Conservation (phyloP, 1,140 invertebrate species). For the Cyrtorhinus lividipennis region DNA sequence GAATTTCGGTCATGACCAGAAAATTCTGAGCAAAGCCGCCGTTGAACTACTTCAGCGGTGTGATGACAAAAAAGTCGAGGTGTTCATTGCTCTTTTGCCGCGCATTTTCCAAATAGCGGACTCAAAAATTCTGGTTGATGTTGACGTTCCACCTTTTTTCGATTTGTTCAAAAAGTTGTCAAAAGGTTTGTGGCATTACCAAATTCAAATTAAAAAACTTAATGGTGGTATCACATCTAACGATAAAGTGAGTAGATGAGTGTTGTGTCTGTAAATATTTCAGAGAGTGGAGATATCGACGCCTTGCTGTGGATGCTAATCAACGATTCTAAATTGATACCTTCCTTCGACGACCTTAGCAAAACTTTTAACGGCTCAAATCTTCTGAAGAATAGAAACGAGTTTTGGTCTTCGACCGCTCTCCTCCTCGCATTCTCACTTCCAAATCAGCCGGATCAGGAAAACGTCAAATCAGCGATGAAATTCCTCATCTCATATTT, state of each 20-base stretch:
- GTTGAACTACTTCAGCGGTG: not conserved
- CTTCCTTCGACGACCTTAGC: not conserved
- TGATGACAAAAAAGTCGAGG: not conserved
- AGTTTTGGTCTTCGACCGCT: constrained; percentile 8
- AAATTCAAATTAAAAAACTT: too few relatives aligned
- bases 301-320: not conserved
- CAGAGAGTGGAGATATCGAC: too few relatives aligned
- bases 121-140: not conserved
- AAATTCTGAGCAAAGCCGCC: not conserved
- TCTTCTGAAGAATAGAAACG: not conserved
- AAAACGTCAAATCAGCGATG: not conserved
- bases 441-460: not conserved
- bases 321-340: not conserved
- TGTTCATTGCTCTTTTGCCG: not conserved
- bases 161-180: not conserved
- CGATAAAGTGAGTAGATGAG: not conserved
- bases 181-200: too few relatives aligned
- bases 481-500: constrained; percentile 1
- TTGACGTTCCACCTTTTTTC: not conserved
- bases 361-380: not conserved
- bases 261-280: too few relatives aligned
- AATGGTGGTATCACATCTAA: too few relatives aligned
- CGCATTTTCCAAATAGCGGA: not conserved
- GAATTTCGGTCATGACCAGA: constrained; percentile 21
- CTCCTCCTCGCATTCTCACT: not conserved